Percentiles rank a stretch among this genome's conserved stretches.
These are phyloP conservation scores for Meliscaeva auricollis DNA, from an alignment of 2,888 invertebrate genomes.

Conservation along the genomic window DNA sequence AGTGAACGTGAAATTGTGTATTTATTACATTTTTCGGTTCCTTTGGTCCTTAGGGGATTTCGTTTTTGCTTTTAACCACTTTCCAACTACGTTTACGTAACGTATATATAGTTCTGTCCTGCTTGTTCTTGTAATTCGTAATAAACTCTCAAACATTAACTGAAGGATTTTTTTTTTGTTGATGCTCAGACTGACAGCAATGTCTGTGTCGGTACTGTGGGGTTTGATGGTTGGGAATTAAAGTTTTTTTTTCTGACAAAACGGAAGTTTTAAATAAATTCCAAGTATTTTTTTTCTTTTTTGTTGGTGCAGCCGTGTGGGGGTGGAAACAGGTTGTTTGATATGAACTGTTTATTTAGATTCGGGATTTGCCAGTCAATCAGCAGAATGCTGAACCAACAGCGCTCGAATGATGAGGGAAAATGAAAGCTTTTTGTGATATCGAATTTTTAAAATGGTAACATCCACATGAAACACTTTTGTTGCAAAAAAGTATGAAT, in stretches of 20 bases:
- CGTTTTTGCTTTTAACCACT: not conserved
- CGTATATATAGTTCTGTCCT: conserved; percentile 7
- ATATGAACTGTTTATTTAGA: conserved; percentile 44
- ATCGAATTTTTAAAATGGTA: not conserved
- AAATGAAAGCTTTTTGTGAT: conserved; percentile 3
- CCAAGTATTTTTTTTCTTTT: conserved; percentile 5
- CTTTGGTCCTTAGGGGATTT: conserved; percentile 9
- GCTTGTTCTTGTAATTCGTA: conserved; percentile 43
- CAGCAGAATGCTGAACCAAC: not conserved
- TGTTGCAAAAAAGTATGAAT: not conserved
- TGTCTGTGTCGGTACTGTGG: conserved; percentile 5
- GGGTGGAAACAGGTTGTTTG: conserved; percentile 36
- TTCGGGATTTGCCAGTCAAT: conserved; percentile 17
- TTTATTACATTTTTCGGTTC: conserved; percentile 70
- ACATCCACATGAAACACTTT: not conserved
- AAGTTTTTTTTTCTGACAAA: conserved; percentile 6
- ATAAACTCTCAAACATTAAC: conserved; percentile 55
- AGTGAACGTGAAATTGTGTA: conserved; percentile 75
- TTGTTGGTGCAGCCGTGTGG: not conserved
- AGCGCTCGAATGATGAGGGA: not conserved
- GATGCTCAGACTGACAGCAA: conserved; percentile 26
- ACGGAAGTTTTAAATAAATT: conserved; percentile 34
- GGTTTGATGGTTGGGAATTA: conserved; percentile 8
- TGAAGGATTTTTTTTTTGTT: conserved; percentile 41
- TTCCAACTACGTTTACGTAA: not conserved